Conservation (phyloP, 2,113 vertebrate genomes). For the Gracilinanus agilis region DNA sequence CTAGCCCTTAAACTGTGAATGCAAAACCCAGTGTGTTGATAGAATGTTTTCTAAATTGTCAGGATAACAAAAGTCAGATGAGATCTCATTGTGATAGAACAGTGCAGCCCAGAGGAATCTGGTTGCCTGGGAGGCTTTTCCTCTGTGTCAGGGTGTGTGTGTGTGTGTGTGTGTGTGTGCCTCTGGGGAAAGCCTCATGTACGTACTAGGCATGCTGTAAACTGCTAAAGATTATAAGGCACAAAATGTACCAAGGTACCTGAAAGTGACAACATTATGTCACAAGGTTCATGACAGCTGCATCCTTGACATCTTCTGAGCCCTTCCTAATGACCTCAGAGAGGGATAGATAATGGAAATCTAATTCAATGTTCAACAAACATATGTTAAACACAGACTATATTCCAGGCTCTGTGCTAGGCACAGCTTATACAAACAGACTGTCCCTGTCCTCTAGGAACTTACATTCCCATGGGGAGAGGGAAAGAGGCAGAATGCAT, state of each 20-base stretch:
- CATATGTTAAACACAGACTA: slow-evolving; percentile 36
- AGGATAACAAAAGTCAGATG: background rate
- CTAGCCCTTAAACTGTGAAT: background rate
- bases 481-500: background rate
- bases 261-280: background rate
- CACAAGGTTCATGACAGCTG: background rate
- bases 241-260: background rate
- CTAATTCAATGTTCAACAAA: background rate
- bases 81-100: background rate
- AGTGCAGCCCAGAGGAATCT: background rate
- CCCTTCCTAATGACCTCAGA: background rate
- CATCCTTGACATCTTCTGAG: background rate
- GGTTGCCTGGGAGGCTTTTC: background rate
- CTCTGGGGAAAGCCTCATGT: background rate
- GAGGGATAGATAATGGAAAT: background rate
- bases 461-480: background rate
- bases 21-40: background rate
- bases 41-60: background rate
- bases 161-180: background rate
- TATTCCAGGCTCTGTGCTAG: slow-evolving; percentile 19
- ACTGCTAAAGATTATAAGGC: background rate
- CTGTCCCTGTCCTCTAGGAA: slow-evolving; percentile 10
- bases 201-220: background rate
- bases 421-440: slow-evolving; percentile 35
- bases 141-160: background rate